Conservation (phyloP, 1,140 invertebrate genomes). For the Hypsibius dujardini region DNA sequence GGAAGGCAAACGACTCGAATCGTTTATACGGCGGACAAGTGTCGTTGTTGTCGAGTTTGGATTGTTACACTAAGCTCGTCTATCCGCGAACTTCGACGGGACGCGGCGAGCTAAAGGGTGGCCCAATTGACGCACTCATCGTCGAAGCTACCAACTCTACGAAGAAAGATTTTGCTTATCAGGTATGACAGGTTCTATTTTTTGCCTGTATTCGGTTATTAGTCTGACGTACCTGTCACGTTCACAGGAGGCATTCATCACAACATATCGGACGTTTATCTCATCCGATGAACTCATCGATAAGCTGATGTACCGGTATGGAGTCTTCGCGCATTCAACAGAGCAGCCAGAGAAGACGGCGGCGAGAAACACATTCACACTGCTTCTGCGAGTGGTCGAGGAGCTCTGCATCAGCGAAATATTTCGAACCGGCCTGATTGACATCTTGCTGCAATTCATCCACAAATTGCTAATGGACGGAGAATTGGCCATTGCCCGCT, state of each 20-base stretch:
- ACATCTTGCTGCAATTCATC: conserved; percentile 59
- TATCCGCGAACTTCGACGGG: neutral
- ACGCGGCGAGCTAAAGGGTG: conserved; percentile 38
- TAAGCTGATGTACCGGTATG: conserved; percentile 66
- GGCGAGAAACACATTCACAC: conserved; percentile 63
- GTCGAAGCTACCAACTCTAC: conserved; percentile 78
- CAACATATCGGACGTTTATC: conserved; percentile 86
- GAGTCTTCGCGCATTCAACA: conserved; percentile 47
- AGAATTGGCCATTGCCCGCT: conserved; percentile 72
- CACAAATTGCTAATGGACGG: conserved; percentile 62
- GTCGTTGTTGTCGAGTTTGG: neutral
- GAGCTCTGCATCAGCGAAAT: conserved; percentile 52
- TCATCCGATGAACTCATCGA: conserved; percentile 64
- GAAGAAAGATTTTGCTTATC: conserved; percentile 48
- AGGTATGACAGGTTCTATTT: conserved; percentile 13
- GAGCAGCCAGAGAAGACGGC: conserved; percentile 45
- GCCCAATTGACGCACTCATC: conserved; percentile 70
- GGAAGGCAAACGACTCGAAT: too few relatives aligned
- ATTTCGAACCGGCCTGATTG: conserved; percentile 26
- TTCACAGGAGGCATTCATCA: conserved; percentile 72
- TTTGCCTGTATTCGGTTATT: conserved; percentile 23
- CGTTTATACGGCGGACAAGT: too few relatives aligned
- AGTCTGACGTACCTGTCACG: conserved; percentile 34
- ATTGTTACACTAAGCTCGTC: neutral
- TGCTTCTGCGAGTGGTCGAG: conserved; percentile 74